Percentiles rank a stretch among this genome's conserved stretches.
Conservation (phyloP, 1,140 invertebrate genomes). For the Eumeta japonica region DNA sequence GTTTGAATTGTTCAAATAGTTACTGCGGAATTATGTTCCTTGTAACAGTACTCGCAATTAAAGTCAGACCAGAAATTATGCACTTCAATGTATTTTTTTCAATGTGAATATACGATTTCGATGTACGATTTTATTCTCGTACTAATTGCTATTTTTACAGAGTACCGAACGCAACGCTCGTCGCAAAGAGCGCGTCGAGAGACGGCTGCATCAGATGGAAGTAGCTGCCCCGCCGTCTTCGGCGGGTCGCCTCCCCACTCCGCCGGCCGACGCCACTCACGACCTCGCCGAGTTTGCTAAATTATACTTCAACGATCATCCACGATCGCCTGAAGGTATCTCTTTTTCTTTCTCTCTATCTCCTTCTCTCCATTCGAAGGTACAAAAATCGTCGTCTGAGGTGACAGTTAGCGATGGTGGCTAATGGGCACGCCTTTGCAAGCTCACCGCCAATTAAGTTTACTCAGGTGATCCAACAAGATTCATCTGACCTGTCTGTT, state of each 20-base stretch:
- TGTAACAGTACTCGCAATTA: no score
- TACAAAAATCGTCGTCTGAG: neutral
- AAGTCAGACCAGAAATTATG: no score
- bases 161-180: conserved; percentile 65
- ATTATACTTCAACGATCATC: conserved; percentile 89
- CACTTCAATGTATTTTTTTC: no score
- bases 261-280: conserved; percentile 49
- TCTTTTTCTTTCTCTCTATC: neutral
- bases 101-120: conserved; percentile 2
- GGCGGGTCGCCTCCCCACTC: conserved; percentile 18
- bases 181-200: conserved; percentile 79
- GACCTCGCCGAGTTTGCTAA: conserved; percentile 93
- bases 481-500: no score
- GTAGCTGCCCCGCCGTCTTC: conserved; percentile 16
- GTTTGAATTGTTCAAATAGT: no score
- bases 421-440: no score
- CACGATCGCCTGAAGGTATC: conserved; percentile 73
- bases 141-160: conserved; percentile 14
- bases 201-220: conserved; percentile 76
- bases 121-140: no score
- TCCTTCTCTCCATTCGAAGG: no score
- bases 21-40: no score
- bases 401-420: neutral
- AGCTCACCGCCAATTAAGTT: no score
- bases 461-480: no score